phyloP scores from a whole-genome alignment of 2,888 invertebrate genomes.

The Periphyllus acericola region DNA sequence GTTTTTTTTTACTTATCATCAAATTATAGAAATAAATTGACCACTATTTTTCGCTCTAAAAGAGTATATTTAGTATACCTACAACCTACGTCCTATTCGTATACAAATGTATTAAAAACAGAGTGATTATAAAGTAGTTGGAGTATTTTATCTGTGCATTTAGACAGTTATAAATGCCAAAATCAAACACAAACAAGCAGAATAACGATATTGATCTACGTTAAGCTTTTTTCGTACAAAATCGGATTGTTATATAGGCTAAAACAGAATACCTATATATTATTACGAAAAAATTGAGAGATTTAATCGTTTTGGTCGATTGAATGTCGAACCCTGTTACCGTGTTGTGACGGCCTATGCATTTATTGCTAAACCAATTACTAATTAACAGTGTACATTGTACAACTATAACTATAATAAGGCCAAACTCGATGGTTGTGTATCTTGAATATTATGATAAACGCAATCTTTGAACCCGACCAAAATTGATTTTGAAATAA shows the following conservation, averaged over 20 bases:
- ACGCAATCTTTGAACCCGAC: background rate
- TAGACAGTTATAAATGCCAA: background rate
- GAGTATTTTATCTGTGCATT: background rate
- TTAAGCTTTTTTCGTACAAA: no score
- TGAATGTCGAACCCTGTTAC: background rate
- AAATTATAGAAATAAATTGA: background rate
- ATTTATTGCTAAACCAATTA: background rate
- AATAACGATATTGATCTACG: no score
- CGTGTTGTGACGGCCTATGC: background rate
- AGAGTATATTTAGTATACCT: no score
- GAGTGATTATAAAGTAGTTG: background rate
- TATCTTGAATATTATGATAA: background rate
- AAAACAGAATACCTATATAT: no score
- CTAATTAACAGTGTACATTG: background rate
- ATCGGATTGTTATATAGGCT: no score
- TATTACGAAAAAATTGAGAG: background rate
- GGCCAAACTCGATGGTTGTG: background rate
- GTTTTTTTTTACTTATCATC: background rate
- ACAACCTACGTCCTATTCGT: no score
- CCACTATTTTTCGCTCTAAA: no score
- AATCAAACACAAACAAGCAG: background rate
- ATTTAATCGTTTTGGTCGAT: background rate
- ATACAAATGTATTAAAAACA: no score
- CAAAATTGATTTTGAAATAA: background rate
- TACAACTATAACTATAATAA: no score